These are phyloP conservation scores for Hyperoplus lanceolatus DNA, from an alignment of 2,797 vertebrate genomes.

Conservation along the genomic window DNA sequence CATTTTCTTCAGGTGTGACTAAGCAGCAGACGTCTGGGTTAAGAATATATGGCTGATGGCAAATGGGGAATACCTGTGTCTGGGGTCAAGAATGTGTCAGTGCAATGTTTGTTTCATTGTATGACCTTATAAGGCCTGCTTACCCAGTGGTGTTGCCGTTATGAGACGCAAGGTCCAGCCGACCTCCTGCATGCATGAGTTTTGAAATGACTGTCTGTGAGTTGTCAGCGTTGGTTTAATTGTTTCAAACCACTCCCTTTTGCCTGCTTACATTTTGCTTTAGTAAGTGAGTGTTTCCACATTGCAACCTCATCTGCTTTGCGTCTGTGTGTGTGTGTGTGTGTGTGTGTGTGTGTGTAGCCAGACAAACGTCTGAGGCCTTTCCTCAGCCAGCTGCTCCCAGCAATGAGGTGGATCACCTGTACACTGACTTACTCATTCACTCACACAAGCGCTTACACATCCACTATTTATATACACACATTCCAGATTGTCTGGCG, in stretches of 20 bases:
- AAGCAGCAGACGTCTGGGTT: slow-evolving; percentile 45
- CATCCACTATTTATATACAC: slow-evolving; percentile 16
- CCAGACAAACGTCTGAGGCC: slow-evolving; percentile 56
- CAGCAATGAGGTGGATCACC: slow-evolving; percentile 64
- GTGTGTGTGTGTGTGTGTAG: slow-evolving; percentile 27
- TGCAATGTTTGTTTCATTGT: slow-evolving; percentile 27
- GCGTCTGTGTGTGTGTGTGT: not conserved
- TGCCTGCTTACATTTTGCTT: slow-evolving; percentile 34
- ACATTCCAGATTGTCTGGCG: slow-evolving; percentile 59
- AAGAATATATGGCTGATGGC: slow-evolving; percentile 24
- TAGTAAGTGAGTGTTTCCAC: slow-evolving; percentile 52
- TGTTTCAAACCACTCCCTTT: slow-evolving; percentile 42
- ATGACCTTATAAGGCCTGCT: slow-evolving; percentile 53
- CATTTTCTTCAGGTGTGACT: slow-evolving; percentile 36
- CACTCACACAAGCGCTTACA: slow-evolving; percentile 34
- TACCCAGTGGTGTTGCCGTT: not conserved
- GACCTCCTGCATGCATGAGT: slow-evolving; percentile 28
- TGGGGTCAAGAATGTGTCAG: slow-evolving; percentile 56
- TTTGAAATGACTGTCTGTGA: slow-evolving; percentile 63
- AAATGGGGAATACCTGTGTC: slow-evolving; percentile 54
- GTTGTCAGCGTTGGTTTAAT: slow-evolving; percentile 42
- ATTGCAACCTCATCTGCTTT: slow-evolving; percentile 33
- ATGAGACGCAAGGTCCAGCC: slow-evolving; percentile 12
- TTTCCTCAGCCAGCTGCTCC: slow-evolving; percentile 47
- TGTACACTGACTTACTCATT: slow-evolving; percentile 59